These are phyloP conservation scores for Clamator glandarius DNA, from an alignment of 2,797 vertebrate species.

Conservation along the genomic window DNA sequence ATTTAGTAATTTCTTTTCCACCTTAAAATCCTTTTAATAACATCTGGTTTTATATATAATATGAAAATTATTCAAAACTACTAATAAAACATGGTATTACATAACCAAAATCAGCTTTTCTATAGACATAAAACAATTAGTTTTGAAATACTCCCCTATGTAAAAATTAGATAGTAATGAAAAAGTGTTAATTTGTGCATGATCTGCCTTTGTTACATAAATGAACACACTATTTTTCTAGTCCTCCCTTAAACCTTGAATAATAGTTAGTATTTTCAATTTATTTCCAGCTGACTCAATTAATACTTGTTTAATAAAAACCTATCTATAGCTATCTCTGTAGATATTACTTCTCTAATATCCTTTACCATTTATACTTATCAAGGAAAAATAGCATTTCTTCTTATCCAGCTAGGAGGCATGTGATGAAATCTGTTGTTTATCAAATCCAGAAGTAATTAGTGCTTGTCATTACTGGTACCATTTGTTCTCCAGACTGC, in stretches of 20 bases:
- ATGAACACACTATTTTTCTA: background rate
- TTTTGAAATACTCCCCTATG: background rate
- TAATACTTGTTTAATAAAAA: background rate
- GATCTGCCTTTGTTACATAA: background rate
- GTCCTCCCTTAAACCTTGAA: background rate
- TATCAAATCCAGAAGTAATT: constrained; percentile 16
- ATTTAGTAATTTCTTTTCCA: background rate
- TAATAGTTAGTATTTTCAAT: background rate
- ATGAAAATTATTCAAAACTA: background rate
- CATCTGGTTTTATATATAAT: background rate
- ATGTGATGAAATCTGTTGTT: constrained; percentile 33
- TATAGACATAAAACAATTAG: background rate
- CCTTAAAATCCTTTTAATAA: background rate
- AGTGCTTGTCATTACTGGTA: background rate
- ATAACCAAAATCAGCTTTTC: background rate
- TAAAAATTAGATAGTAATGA: background rate
- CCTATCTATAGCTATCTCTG: background rate
- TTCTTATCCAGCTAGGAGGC: background rate
- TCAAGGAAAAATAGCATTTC: constrained; percentile 27
- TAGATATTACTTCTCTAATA: background rate
- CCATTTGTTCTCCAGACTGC: background rate
- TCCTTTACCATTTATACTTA: background rate
- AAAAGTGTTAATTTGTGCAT: background rate
- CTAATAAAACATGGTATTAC: background rate
- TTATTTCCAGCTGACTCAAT: background rate